Evolutionary conservation across 1,140 invertebrate genomes (phyloP).

Genomic region (Bilobella aurantiaca): DNA sequence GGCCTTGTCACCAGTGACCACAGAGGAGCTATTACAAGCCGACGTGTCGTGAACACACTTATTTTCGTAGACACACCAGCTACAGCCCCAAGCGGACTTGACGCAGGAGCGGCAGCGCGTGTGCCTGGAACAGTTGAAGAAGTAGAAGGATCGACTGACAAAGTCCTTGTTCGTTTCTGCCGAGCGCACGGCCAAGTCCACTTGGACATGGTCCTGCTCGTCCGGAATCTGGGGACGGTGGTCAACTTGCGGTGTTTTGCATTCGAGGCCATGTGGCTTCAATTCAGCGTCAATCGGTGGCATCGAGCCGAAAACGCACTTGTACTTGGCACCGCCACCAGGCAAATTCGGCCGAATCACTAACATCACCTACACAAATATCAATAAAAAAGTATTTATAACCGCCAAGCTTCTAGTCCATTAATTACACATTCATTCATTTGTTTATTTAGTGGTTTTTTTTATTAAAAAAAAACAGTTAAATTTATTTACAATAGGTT

Average conservation of each 20-base stretch:
- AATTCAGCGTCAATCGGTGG: constrained; percentile 76
- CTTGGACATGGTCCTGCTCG: constrained; percentile 74
- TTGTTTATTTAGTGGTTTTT: no score
- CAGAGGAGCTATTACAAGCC: constrained; percentile 53
- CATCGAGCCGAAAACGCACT: constrained; percentile 80
- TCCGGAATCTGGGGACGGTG: constrained; percentile 66
- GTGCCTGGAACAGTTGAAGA: constrained; percentile 85
- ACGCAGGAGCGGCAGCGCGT: constrained; percentile 75
- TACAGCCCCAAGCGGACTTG: constrained; percentile 78
- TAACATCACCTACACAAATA: constrained; percentile 54
- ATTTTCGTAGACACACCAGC: constrained; percentile 94
- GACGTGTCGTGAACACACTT: constrained; percentile 79
- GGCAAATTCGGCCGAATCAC: constrained; percentile 81
- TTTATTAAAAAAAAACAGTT: background rate
- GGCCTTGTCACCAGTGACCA: constrained; percentile 72
- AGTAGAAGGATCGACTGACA: constrained; percentile 83
- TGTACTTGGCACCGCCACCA: constrained; percentile 70
- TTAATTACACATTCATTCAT: no score
- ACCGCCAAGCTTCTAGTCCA: no score
- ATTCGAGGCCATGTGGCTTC: constrained; percentile 66
- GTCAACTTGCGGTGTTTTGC: constrained; percentile 66
- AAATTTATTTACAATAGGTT: background rate
- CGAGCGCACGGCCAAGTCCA: constrained; percentile 82
- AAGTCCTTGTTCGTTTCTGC: constrained; percentile 92
- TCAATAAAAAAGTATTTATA: no score